Percentiles rank a stretch among this genome's conserved stretches.
phyloP scores from a whole-genome alignment of 2,797 vertebrate genomes.

The Danio jaintianensis region DNA sequence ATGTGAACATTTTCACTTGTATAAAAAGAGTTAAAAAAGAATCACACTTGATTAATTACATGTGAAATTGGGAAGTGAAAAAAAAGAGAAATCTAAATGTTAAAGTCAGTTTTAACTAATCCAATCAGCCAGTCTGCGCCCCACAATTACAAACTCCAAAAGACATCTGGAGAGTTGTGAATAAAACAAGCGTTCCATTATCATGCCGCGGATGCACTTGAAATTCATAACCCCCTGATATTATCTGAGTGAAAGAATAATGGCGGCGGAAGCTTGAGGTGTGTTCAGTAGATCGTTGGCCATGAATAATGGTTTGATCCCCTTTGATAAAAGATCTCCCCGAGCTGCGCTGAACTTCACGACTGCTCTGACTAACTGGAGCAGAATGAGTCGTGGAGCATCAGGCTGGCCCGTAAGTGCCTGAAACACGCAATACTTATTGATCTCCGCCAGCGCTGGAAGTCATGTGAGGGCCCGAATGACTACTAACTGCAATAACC shows the following conservation, averaged over 20 bases:
- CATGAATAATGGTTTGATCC: constrained; percentile 55
- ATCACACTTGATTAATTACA: no score
- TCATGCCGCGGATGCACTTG: constrained; percentile 14
- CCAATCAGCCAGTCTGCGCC: not conserved
- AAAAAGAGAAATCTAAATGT: no score
- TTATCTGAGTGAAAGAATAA: constrained; percentile 52
- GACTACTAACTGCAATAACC: constrained; percentile 45
- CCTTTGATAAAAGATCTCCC: constrained; percentile 59
- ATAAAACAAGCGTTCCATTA: constrained; percentile 23
- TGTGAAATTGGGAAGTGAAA: no score
- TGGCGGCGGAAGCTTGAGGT: constrained; percentile 28
- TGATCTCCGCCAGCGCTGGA: constrained; percentile 47
- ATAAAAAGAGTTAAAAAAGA: no score
- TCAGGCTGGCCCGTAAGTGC: constrained; percentile 54
- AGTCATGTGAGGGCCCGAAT: constrained; percentile 44
- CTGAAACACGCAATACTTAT: constrained; percentile 57
- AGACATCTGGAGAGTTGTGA: not conserved
- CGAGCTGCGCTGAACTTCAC: constrained; percentile 48
- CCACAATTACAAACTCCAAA: not conserved
- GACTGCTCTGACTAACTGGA: constrained; percentile 60
- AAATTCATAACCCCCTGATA: constrained; percentile 34
- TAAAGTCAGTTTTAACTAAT: not conserved
- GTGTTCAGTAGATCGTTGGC: constrained; percentile 28
- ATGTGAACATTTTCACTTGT: no score
- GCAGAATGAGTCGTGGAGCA: constrained; percentile 54